These are phyloP conservation scores for Phrynocephalus forsythii DNA, from an alignment of 2,797 vertebrate species.

Conservation along the genomic window DNA sequence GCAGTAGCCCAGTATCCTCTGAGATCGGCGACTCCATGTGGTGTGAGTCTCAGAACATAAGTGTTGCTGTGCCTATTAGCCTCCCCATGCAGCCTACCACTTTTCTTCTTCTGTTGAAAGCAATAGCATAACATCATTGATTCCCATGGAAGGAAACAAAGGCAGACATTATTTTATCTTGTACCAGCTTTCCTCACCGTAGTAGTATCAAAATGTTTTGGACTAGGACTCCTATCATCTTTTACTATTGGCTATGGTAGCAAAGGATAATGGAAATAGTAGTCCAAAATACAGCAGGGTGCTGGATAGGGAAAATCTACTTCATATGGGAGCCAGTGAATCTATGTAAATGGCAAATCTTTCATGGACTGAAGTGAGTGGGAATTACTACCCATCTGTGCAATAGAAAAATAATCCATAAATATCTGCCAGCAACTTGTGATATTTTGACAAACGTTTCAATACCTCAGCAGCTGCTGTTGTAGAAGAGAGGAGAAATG, in stretches of 20 bases:
- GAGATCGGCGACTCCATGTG: no score
- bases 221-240: no score
- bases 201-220: no score
- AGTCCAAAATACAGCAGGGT: not conserved
- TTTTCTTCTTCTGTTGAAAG: not conserved
- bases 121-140: not conserved
- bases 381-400: constrained; percentile 12
- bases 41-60: no score
- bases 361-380: not conserved
- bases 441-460: constrained; percentile 31
- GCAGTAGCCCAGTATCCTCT: no score
- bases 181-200: not conserved
- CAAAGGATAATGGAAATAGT: not conserved
- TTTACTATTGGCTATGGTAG: no score
- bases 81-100: no score
- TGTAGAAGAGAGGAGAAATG: not conserved
- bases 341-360: not conserved
- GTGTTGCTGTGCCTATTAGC: no score
- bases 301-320: not conserved
- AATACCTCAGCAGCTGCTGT: constrained; percentile 19
- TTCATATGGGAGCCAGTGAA: not conserved
- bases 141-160: not conserved
- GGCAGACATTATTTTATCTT: not conserved
- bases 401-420: constrained; percentile 28
- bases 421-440: constrained; percentile 13